Base-by-base conservation (phyloP, 2,888 invertebrate genomes). In the Lysandra coridon region DNA sequence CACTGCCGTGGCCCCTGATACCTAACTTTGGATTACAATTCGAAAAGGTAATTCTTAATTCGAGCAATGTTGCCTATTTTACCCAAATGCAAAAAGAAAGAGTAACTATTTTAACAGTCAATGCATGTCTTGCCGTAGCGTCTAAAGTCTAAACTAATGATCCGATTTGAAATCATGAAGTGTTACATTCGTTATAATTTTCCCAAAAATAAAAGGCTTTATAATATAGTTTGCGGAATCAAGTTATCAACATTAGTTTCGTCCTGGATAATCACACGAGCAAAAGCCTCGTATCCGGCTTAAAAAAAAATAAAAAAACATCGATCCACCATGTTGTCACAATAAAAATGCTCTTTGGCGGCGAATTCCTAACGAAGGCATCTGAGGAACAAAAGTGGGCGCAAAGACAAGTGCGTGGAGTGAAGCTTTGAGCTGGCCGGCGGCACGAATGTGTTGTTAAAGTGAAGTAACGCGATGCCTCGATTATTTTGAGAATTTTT, bases 331-430 rank as follows among this genome's bases (percentile, higher is more conserved):
- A 53, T 53, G 53, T 53, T 69, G 64, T 33, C 64, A 69, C 64
- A 30, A 69, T 69, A 69, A 69, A 69, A 69, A 69, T 69, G 64
- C 33, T 69, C 64, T 33, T 33, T 69, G 64, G 30, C 64, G 64
- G 64, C 30, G 33, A 69, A 69, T 33, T 69, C 64, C 64, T 69
- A 69, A 69, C 64, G 64, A 69, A 69, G 64, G 64, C 64, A 69
- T 69, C 64, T 69, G 64, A 69, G 64, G 64, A 69, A 69, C 64
- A 69, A 69, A 69, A 69, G 62, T 62, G 30, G 64, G 33, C 30
- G 30, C 64, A 69, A 69, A 69, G 64, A 69, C 64, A 30, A 69
- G 64, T 69, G 64, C 64, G 64, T 69, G 64, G 30, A 30, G 33
- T 69, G 64, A 30, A 30, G 64, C 64, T 69, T 69, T 69, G 64